These are phyloP conservation scores for Odontamblyopus rebecca DNA, from an alignment of 2,797 vertebrate species.

Conservation along the genomic window DNA sequence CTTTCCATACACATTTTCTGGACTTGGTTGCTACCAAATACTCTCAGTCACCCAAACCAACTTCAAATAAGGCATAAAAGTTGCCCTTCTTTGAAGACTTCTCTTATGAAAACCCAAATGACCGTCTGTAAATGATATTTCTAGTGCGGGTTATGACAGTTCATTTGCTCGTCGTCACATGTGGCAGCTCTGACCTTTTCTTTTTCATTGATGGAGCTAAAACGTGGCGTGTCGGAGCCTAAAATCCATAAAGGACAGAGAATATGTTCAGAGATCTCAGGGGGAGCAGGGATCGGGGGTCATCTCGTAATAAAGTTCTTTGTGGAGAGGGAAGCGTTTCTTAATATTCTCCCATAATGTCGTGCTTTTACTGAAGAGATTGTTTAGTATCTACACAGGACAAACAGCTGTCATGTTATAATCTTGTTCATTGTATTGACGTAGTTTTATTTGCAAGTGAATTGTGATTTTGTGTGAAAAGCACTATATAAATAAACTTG, in stretches of 20 bases:
- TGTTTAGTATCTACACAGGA: too few species aligned
- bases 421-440: too few species aligned
- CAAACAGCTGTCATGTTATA: too few species aligned
- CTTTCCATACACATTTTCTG: too few species aligned
- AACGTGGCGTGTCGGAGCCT: neutral
- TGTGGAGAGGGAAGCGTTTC: neutral
- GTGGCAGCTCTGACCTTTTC: slow-evolving; percentile 22
- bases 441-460: too few species aligned
- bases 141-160: slow-evolving; percentile 25
- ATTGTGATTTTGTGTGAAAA: too few species aligned
- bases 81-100: neutral
- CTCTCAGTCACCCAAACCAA: too few species aligned
- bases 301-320: neutral
- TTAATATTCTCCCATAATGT: too few species aligned
- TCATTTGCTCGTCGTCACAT: slow-evolving; percentile 25
- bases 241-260: slow-evolving; percentile 2
- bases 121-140: neutral
- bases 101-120: slow-evolving; percentile 6
- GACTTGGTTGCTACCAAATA: too few species aligned
- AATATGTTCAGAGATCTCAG: neutral
- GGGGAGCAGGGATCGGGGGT: neutral
- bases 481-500: too few species aligned
- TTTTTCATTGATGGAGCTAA: slow-evolving; percentile 14
- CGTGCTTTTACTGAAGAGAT: too few species aligned
- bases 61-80: neutral